These are phyloP conservation scores for Arvicanthis niloticus DNA, from an alignment of 2,113 vertebrate species.

Conservation along the genomic window DNA sequence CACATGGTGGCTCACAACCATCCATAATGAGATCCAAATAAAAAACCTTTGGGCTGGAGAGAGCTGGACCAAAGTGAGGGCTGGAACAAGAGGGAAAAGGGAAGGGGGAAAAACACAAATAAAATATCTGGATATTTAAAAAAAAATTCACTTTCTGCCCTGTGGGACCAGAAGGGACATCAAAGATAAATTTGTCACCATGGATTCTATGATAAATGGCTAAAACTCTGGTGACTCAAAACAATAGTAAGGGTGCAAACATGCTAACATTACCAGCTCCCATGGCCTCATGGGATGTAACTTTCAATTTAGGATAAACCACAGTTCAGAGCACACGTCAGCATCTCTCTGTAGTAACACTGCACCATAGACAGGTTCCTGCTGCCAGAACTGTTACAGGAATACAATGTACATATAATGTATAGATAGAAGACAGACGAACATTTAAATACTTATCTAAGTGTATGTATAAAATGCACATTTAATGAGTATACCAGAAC, in stretches of 20 bases:
- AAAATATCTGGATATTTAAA: too few relatives aligned
- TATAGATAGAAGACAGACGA: neutral
- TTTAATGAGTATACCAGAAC: neutral
- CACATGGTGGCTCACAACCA: too few relatives aligned
- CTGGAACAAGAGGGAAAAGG: too few relatives aligned
- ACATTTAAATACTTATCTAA: neutral
- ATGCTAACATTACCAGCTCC: neutral
- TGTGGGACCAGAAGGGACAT: neutral
- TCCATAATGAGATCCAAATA: too few relatives aligned
- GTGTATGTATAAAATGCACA: neutral
- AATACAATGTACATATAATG: neutral
- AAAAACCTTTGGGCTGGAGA: too few relatives aligned
- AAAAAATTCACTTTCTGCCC: neutral
- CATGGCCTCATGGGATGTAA: rapidly evolving
- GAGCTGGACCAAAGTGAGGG: too few relatives aligned
- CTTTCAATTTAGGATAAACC: too few relatives aligned
- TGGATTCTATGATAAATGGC: neutral
- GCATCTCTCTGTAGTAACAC: neutral
- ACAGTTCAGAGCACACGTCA: too few relatives aligned
- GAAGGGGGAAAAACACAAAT: too few relatives aligned
- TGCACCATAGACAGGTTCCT: neutral
- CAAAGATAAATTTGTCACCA: neutral
- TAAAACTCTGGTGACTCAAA: neutral
- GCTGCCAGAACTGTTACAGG: too few relatives aligned
- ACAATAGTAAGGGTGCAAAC: neutral